Evolutionary conservation across 1,140 invertebrate genomes (phyloP).

Genomic region (Globodera rostochiensis): DNA sequence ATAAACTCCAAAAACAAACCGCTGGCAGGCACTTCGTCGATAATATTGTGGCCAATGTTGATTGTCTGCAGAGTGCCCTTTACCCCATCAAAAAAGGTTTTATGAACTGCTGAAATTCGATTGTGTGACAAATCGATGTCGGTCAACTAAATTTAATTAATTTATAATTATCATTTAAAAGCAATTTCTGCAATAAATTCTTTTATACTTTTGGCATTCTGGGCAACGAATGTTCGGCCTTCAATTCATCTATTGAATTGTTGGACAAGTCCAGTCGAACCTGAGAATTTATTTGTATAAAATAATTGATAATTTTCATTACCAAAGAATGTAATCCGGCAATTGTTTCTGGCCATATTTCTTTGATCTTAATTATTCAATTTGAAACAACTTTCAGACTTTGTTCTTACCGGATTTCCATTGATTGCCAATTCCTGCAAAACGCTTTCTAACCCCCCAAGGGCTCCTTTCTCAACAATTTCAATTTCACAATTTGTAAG

Average conservation of each 20-base stretch:
- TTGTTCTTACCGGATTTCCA: conserved; percentile 39
- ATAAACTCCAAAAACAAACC: conserved; percentile 41
- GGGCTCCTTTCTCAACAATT: conserved; percentile 52
- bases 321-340: conserved; percentile 43
- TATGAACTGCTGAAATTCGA: conserved; percentile 57
- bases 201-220: conserved; percentile 54
- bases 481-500: conserved; percentile 51
- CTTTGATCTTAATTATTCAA: conserved; percentile 39
- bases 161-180: not conserved
- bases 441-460: conserved; percentile 54
- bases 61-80: conserved; percentile 64
- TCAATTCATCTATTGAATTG: conserved; percentile 58
- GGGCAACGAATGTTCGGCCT: conserved; percentile 53
- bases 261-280: conserved; percentile 56
- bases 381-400: not conserved
- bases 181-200: not conserved
- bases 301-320: no score
- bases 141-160: conserved; percentile 52
- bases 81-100: conserved; percentile 58
- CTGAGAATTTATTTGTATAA: not conserved
- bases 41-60: conserved; percentile 60
- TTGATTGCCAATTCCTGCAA: conserved; percentile 54
- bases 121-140: conserved; percentile 64
- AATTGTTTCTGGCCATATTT: conserved; percentile 35
- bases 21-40: conserved; percentile 59